Percentiles rank a stretch among this genome's conserved stretches.
phyloP scores from a whole-genome alignment of 2,113 vertebrate species.

The Hystrix cristata region DNA sequence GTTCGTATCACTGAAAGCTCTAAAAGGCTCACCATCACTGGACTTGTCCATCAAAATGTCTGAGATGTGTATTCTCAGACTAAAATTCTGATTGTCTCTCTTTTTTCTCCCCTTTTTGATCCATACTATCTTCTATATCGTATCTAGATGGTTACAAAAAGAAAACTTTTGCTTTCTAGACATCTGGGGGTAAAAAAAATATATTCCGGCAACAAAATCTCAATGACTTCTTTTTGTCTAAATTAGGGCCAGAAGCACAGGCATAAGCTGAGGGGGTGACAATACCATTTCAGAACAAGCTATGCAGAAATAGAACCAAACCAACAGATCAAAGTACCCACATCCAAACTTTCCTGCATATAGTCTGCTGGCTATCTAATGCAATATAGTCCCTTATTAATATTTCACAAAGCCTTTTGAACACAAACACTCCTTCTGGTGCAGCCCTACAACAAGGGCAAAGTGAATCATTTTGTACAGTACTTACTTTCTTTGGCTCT shows the following conservation, averaged over 20 bases:
- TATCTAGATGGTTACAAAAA: not conserved
- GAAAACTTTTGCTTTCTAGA: not conserved
- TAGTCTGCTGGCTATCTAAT: not conserved
- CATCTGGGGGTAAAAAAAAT: not conserved
- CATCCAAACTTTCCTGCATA: not conserved
- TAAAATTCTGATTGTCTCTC: not conserved
- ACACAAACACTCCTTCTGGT: not conserved
- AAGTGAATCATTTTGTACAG: not conserved
- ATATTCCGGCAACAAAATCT: conserved; percentile 31
- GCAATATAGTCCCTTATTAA: conserved; percentile 47
- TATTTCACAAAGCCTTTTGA: conserved; percentile 50
- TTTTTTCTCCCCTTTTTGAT: not conserved
- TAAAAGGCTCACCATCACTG: not conserved
- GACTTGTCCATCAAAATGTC: not conserved
- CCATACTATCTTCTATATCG: not conserved
- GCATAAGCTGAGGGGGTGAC: not conserved
- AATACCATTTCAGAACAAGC: not conserved
- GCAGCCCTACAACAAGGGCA: not conserved
- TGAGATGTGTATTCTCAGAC: not conserved
- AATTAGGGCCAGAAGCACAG: not conserved
- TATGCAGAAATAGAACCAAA: not conserved
- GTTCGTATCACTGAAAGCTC: too few species aligned
- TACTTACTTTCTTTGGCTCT: conserved; percentile 31
- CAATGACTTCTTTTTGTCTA: not conserved
- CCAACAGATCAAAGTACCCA: not conserved